A percentile compares a stretch with the other conserved stretches of the same genome.
Conservation (phyloP, 1,140 invertebrate genomes). For the Rhizoglyphus robini region DNA sequence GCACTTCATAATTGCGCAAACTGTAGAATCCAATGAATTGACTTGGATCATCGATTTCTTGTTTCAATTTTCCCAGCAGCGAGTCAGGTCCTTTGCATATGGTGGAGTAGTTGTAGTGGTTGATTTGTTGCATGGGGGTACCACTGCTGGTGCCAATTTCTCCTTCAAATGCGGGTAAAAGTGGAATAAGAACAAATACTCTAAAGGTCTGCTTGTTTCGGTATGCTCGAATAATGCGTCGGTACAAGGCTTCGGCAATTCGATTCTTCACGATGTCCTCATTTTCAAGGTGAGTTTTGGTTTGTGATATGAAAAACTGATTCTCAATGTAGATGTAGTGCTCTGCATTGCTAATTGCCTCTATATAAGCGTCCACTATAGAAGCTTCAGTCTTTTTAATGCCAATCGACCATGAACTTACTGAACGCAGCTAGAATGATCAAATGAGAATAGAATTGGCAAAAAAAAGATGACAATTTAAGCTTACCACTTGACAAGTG, state of each 20-base stretch:
- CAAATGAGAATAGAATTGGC: no score
- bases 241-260: constrained; percentile 66
- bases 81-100: constrained; percentile 51
- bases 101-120: constrained; percentile 94
- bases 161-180: constrained; percentile 87
- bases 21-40: constrained; percentile 90
- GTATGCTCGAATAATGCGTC: constrained; percentile 65
- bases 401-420: constrained; percentile 71
- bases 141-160: constrained; percentile 81
- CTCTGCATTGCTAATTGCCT: constrained; percentile 75
- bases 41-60: constrained; percentile 57
- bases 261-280: constrained; percentile 53
- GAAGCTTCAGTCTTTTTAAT: constrained; percentile 68
- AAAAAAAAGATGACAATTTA: no score
- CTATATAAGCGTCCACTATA: constrained; percentile 85
- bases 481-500: neutral
- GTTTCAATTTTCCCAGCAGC: constrained; percentile 35
- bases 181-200: constrained; percentile 83
- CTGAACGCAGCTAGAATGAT: no score
- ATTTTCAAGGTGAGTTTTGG: constrained; percentile 41
- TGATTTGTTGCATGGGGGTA: constrained; percentile 77
- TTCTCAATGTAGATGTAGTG: constrained; percentile 96
- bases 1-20: constrained; percentile 63
- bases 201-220: constrained; percentile 60
- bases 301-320: constrained; percentile 85